Base-by-base conservation (phyloP, 2,113 vertebrate species). In the Ancistrus triradiatus region DNA sequence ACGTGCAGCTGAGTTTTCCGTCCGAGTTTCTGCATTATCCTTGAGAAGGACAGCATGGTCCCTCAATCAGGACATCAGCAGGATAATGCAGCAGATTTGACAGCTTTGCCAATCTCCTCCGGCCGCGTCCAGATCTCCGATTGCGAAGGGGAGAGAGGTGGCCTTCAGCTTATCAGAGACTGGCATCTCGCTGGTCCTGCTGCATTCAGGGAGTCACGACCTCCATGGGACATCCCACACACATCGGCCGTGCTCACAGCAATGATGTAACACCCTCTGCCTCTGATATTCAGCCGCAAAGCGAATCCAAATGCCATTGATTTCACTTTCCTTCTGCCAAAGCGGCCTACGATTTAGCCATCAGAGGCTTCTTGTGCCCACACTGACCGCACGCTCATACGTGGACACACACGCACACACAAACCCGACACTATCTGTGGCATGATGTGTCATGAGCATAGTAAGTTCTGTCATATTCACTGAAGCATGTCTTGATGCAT, bases 281-380 rank as follows among this genome's bases (percentile, higher is more conserved):
- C 31, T 64, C 59, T 64, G 33, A 71, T 70, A 63, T 67, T 63
- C 42, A 4, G 47, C 66, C 52, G 51, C 44, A 74, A 67, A 67
- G 59, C 66, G 52, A 70, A 67, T 75, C 65, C 52, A 68, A 75
- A 72, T 68, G 64, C 50, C 50, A 72, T 65, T 38, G 64, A 72
- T 68, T 64, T 51, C 25, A 28, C 22, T 37, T 51, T 51, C 18
- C 25, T 63, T 51, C 42, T 47, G 38, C 53, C 51, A 62, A 63
- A 59, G 65, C 52, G 60, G 24, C 55, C 71, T 46, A 49, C 57
- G 66, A 69, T 64, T 69, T 48, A 64, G 59, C 60, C 53, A 52
- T 53, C 59, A 40, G 33, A 68, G 24, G 47, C 14, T 19, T 40
- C 59, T 52, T 49, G 35, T 28, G 56, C 52, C 49, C 28, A 24